Evolutionary conservation across 35 echinoderm and acorn worm species (phyloP).

Genomic region (Apostichopus californicus): DNA sequence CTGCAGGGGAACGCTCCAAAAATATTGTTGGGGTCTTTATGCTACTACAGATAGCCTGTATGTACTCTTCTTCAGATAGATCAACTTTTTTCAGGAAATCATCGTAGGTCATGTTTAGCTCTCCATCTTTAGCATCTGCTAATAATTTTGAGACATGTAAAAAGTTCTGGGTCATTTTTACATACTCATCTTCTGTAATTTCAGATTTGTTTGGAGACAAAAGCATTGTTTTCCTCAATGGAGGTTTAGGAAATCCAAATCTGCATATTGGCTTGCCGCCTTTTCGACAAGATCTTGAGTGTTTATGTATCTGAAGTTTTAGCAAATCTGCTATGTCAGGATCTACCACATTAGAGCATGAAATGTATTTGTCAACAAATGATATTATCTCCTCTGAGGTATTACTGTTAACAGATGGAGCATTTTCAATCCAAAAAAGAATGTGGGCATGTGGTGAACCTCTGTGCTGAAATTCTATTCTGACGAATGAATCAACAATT

Average conservation of each 20-base stretch:
- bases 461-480: constrained; percentile 28
- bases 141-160: neutral
- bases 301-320: constrained; percentile 55
- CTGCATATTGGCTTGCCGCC: constrained; percentile 29
- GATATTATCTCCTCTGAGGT: neutral
- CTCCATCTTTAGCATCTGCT: neutral
- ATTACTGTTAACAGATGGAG: neutral
- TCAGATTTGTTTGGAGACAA: constrained; percentile 2
- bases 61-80: constrained; percentile 45
- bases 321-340: neutral
- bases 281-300: constrained; percentile 64
- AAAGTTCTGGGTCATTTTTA: neutral
- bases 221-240: constrained; percentile 69
- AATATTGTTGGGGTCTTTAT: constrained; percentile 31
- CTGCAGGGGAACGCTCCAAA: constrained; percentile 51
- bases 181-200: neutral
- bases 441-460: constrained; percentile 51
- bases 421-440: neutral
- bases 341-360: neutral
- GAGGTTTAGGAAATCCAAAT: constrained; percentile 72
- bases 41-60: constrained; percentile 25
- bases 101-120: constrained; percentile 33
- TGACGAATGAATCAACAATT: neutral
- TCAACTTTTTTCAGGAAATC: constrained; percentile 22
- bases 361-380: constrained; percentile 51